phyloP scores from a whole-genome alignment of 2,888 invertebrate genomes.

The Drosophila robusta region DNA sequence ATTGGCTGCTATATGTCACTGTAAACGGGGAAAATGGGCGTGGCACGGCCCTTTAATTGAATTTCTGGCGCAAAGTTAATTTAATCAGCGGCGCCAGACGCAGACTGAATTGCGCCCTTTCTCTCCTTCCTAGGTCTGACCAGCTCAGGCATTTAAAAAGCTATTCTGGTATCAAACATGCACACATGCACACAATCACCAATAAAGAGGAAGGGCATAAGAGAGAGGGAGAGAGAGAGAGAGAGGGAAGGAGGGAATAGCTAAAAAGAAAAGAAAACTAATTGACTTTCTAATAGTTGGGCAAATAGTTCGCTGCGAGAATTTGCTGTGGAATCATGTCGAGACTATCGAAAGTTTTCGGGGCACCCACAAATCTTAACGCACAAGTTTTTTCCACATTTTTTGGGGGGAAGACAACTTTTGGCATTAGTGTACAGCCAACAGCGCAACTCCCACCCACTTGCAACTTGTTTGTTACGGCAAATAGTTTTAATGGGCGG shows the following conservation, averaged over 20 bases:
- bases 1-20: background rate
- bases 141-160: constrained; percentile 12
- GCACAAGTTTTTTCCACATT: constrained; percentile 28
- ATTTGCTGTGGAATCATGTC: constrained; percentile 49
- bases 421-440: constrained; percentile 1
- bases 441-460: background rate
- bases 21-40: background rate
- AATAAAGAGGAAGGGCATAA: background rate
- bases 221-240: background rate
- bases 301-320: constrained; percentile 60
- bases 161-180: constrained; percentile 6
- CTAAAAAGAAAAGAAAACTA: constrained; percentile 41
- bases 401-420: constrained; percentile 15
- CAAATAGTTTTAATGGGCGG: constrained; percentile 77
- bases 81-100: constrained; percentile 21
- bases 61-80: constrained; percentile 32
- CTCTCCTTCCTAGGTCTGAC: background rate
- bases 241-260: background rate
- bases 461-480: constrained; percentile 59
- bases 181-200: background rate
- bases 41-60: constrained; percentile 20
- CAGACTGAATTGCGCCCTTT: background rate
- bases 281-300: constrained; percentile 76
- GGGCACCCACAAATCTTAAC: constrained; percentile 57
- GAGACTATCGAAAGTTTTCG: constrained; percentile 58